phyloP scores from a whole-genome alignment of 2,888 invertebrate species.

The Stegana nigrithorax region DNA sequence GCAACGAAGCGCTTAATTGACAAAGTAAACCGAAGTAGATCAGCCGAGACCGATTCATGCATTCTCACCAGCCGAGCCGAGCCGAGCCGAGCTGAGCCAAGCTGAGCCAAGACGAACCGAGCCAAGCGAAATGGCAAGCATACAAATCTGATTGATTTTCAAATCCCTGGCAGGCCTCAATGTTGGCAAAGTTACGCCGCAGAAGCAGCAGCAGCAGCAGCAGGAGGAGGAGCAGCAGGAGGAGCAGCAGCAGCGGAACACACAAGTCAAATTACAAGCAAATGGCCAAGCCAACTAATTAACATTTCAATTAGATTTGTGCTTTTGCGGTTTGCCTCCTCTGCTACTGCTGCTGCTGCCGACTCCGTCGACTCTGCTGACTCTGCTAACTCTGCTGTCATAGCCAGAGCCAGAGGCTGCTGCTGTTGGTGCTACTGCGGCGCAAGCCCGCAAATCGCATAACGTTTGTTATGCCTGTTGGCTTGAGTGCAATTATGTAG shows the following conservation, averaged over 20 bases:
- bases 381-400: too few relatives aligned
- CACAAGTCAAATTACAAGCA: slow-evolving; percentile 8
- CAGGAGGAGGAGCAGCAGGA: slow-evolving; percentile 18
- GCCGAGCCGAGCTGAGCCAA: too few relatives aligned
- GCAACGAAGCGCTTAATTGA: too few relatives aligned
- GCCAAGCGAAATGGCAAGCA: not conserved
- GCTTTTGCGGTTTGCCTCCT: not conserved
- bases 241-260: slow-evolving; percentile 1
- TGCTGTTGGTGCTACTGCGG: not conserved
- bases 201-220: slow-evolving; percentile 28
- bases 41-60: too few relatives aligned
- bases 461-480: not conserved
- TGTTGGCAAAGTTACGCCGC: slow-evolving; percentile 12
- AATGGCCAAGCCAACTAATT: slow-evolving; percentile 18
- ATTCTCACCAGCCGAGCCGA: too few relatives aligned
- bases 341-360: not conserved
- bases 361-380: too few relatives aligned
- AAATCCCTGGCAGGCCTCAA: not conserved
- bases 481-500: not conserved
- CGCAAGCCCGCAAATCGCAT: too few relatives aligned
- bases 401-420: too few relatives aligned
- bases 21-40: too few relatives aligned
- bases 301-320: slow-evolving; percentile 27
- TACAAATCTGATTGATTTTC: slow-evolving; percentile 19
- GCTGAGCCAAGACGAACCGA: not conserved